Evolutionary conservation across 1,140 invertebrate genomes (phyloP).

Genomic region (Latrodectus geometricus): DNA sequence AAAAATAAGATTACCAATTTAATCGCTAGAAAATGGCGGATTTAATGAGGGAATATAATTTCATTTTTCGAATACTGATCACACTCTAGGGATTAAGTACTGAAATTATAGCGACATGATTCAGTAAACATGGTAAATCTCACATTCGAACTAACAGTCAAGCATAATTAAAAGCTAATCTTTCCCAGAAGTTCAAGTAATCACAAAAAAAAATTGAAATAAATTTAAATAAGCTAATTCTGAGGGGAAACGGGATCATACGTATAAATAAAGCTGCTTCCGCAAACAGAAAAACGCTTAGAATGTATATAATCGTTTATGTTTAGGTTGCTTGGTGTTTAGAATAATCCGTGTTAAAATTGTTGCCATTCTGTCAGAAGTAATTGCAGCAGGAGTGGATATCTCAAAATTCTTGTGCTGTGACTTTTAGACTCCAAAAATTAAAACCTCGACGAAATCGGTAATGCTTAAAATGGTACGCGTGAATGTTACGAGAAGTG

Average conservation of each 20-base stretch:
- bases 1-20: too few relatives aligned
- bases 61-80: too few relatives aligned
- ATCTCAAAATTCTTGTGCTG: slow-evolving; percentile 22
- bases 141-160: too few relatives aligned
- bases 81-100: too few relatives aligned
- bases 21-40: too few relatives aligned
- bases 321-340: slow-evolving; percentile 43
- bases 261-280: too few relatives aligned
- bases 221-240: neutral
- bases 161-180: neutral
- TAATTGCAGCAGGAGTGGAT: slow-evolving; percentile 27
- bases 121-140: neutral
- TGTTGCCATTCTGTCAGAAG: neutral
- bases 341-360: slow-evolving; percentile 26
- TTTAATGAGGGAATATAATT: too few relatives aligned
- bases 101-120: too few relatives aligned
- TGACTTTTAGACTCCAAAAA: slow-evolving; percentile 20
- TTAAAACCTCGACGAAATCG: slow-evolving; percentile 21
- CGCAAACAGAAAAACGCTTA: neutral
- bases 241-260: too few relatives aligned
- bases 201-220: neutral
- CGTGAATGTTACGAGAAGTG: slow-evolving; percentile 42
- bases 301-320: neutral
- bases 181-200: neutral
- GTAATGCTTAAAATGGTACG: slow-evolving; percentile 17